Evolutionary conservation across 1,140 invertebrate genomes (phyloP).

Genomic region (Bradysia coprophila): DNA sequence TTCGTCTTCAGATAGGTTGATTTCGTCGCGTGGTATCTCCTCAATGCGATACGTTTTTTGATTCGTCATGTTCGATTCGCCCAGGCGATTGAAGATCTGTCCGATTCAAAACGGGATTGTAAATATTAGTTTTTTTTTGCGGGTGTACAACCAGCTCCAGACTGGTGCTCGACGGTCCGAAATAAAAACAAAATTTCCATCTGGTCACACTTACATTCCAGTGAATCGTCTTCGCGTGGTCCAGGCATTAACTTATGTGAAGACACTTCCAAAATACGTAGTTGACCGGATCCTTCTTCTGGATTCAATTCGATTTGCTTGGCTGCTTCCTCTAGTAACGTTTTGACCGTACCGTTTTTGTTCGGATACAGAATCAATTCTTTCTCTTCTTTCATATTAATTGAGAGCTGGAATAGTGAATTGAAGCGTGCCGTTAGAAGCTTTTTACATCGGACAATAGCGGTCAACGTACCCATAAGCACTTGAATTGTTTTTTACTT

Average conservation of each 20-base stretch:
- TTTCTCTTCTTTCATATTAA: constrained; percentile 75
- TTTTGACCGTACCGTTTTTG: constrained; percentile 81
- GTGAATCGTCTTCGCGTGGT: constrained; percentile 15
- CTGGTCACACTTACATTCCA: constrained; percentile 11
- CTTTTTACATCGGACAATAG: not conserved
- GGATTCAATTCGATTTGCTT: constrained; percentile 64
- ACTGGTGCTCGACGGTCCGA: no score
- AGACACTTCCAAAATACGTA: constrained; percentile 35
- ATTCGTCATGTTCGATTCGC: constrained; percentile 15
- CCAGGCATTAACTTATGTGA: constrained; percentile 29
- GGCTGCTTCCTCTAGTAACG: constrained; percentile 83
- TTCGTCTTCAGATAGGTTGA: constrained; percentile 60
- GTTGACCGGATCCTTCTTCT: constrained; percentile 60
- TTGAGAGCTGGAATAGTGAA: constrained; percentile 41
- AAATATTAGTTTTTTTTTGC: not conserved
- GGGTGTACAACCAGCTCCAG: no score
- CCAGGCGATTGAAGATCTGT: constrained; percentile 9
- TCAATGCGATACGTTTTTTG: constrained; percentile 61
- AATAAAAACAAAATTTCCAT: no score
- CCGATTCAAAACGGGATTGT: no score
- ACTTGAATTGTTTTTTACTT: constrained; percentile 95
- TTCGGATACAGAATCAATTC: constrained; percentile 91
- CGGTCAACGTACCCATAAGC: constrained; percentile 43
- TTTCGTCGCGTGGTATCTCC: constrained; percentile 85
- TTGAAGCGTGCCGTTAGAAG: not conserved